phyloP scores from a whole-genome alignment of 1,140 invertebrate species.

The Drosophila kikkawai region DNA sequence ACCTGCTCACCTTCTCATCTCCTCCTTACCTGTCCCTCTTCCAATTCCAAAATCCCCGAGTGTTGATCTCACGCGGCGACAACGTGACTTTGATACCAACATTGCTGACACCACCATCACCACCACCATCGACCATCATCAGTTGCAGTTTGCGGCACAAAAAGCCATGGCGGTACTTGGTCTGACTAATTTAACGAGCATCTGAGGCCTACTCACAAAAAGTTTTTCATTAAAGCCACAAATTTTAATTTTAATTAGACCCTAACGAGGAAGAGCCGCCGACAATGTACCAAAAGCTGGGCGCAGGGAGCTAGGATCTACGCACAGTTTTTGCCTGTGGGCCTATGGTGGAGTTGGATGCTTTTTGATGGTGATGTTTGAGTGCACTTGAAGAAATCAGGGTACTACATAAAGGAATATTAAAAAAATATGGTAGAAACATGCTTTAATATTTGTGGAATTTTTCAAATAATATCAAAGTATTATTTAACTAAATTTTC shows the following conservation, averaged over 20 bases:
- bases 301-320: conserved; percentile 9
- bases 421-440: background rate
- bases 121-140: conserved; percentile 34
- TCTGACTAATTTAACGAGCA: conserved; percentile 62
- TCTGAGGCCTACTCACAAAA: conserved; percentile 58
- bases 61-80: conserved; percentile 62
- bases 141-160: conserved; percentile 17
- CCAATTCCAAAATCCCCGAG: conserved; percentile 27
- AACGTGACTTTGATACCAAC: conserved; percentile 62
- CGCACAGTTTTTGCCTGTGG: conserved; percentile 23
- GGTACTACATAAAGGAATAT: too few species aligned
- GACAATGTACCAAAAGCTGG: conserved; percentile 22
- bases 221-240: conserved; percentile 77
- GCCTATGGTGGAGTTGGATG: conserved; percentile 19
- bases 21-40: background rate
- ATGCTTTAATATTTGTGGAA: background rate
- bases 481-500: too few species aligned
- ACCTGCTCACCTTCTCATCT: background rate
- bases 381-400: background rate
- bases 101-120: conserved; percentile 34
- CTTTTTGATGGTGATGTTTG: conserved; percentile 24
- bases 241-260: conserved; percentile 82
- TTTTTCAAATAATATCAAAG: background rate
- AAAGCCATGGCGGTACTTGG: conserved; percentile 3
- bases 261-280: conserved; percentile 52